Percentiles rank a stretch among this genome's conserved stretches.
Evolutionary conservation across 2,113 vertebrate species (phyloP).

Genomic region (Dicentrarchus labrax): DNA sequence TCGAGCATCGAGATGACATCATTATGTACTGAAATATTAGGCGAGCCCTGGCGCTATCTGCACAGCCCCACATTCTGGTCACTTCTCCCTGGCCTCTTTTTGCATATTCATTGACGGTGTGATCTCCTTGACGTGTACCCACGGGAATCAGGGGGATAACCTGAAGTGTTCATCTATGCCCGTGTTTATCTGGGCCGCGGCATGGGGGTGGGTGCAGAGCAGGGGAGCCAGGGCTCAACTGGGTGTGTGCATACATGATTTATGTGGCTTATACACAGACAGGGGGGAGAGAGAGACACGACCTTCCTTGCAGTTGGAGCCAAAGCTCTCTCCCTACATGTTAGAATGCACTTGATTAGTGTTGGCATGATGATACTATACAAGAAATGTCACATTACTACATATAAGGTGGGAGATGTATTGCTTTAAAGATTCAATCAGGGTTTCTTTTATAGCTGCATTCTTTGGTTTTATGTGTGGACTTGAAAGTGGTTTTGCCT

Average conservation of each 20-base stretch:
- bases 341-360: constrained; percentile 30
- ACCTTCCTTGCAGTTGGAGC: constrained; percentile 56
- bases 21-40: constrained; percentile 70
- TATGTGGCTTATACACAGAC: constrained; percentile 72
- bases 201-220: constrained; percentile 58
- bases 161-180: constrained; percentile 78
- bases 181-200: constrained; percentile 73
- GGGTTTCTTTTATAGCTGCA: constrained; percentile 19
- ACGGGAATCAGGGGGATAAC: constrained; percentile 74
- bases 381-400: constrained; percentile 22
- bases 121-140: constrained; percentile 78
- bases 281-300: constrained; percentile 28
- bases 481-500: constrained; percentile 9
- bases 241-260: constrained; percentile 85
- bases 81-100: constrained; percentile 43
- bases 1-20: constrained; percentile 68
- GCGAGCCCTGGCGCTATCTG: constrained; percentile 26
- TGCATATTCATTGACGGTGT: constrained; percentile 77
- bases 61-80: constrained; percentile 39
- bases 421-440: constrained; percentile 24
- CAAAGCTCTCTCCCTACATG: background rate
- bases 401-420: background rate
- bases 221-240: constrained; percentile 68
- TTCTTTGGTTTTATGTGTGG: constrained; percentile 28
- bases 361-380: constrained; percentile 12